These are phyloP conservation scores for Agrilus cyanescens DNA, from an alignment of 2,888 invertebrate species.

Conservation along the genomic window DNA sequence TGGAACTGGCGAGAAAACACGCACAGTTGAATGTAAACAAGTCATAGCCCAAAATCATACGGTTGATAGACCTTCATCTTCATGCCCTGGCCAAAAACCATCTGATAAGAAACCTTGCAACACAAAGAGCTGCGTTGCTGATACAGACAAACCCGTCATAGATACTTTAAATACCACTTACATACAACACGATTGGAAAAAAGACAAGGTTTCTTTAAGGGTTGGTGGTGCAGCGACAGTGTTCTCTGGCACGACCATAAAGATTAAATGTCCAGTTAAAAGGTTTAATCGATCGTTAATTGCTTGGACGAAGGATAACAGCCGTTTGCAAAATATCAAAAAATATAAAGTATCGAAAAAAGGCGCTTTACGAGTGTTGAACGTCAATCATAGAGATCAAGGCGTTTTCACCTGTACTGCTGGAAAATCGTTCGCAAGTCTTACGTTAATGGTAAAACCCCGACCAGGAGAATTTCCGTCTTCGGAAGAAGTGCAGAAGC, in stretches of 20 bases:
- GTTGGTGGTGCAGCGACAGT: conserved; percentile 85
- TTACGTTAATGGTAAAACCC: conserved; percentile 68
- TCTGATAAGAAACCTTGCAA: conserved; percentile 75
- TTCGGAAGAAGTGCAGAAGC: conserved; percentile 56
- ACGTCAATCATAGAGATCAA: conserved; percentile 67
- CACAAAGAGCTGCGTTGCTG: conserved; percentile 62
- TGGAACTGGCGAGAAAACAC: conserved; percentile 78
- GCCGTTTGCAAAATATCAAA: conserved; percentile 61
- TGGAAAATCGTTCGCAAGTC: conserved; percentile 68
- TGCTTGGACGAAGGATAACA: conserved; percentile 81
- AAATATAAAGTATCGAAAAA: conserved; percentile 84
- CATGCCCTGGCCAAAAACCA: conserved; percentile 66
- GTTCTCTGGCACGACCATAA: conserved; percentile 82
- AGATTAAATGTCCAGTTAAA: conserved; percentile 88
- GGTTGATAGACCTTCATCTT: conserved; percentile 62
- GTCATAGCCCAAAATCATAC: conserved; percentile 88
- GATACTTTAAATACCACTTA: conserved; percentile 71
- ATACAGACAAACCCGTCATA: conserved; percentile 61
- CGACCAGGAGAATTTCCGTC: conserved; percentile 67
- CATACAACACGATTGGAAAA: conserved; percentile 71
- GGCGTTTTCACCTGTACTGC: conserved; percentile 82
- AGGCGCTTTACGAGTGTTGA: conserved; percentile 77
- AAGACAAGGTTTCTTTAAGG: conserved; percentile 71
- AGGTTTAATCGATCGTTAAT: conserved; percentile 72
- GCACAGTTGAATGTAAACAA: conserved; percentile 81